Conservation (phyloP, 1,140 invertebrate species). For the Hyposmocoma kahamanoa region DNA sequence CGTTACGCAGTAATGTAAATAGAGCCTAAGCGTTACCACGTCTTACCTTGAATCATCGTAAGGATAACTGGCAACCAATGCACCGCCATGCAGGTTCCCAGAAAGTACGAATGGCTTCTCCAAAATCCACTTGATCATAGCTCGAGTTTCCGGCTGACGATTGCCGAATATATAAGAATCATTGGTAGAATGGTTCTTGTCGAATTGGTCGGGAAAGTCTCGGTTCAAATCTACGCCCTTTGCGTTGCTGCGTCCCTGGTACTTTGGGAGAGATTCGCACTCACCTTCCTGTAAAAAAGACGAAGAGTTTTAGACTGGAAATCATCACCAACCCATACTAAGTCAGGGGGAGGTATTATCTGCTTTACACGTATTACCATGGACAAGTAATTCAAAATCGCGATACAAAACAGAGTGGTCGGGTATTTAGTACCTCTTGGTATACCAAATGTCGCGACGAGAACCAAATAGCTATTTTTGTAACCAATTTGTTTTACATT, state of each 20-base stretch:
- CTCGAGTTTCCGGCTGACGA: conserved; percentile 92
- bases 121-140: conserved; percentile 92
- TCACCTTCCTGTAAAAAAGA: conserved; percentile 83
- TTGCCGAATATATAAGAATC: conserved; percentile 46
- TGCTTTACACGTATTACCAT: too few species aligned
- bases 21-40: conserved; percentile 10
- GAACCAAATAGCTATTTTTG: too few species aligned
- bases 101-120: conserved; percentile 92
- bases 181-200: conserved; percentile 47
- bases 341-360: too few species aligned
- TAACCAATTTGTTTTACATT: too few species aligned
- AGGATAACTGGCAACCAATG: conserved; percentile 93
- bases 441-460: too few species aligned
- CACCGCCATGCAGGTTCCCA: conserved; percentile 93
- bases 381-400: too few species aligned
- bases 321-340: too few species aligned
- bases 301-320: too few species aligned
- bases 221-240: conserved; percentile 88
- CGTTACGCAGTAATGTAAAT: too few species aligned
- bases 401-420: too few species aligned
- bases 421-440: too few species aligned
- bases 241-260: conserved; percentile 85
- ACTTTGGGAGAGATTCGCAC: conserved; percentile 81
- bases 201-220: conserved; percentile 92
- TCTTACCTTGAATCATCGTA: conserved; percentile 86